A percentile compares a stretch with the other conserved stretches of the same genome.
Evolutionary conservation across 2,888 invertebrate species (phyloP).

Genomic region (Ypsolopha scabrella): DNA sequence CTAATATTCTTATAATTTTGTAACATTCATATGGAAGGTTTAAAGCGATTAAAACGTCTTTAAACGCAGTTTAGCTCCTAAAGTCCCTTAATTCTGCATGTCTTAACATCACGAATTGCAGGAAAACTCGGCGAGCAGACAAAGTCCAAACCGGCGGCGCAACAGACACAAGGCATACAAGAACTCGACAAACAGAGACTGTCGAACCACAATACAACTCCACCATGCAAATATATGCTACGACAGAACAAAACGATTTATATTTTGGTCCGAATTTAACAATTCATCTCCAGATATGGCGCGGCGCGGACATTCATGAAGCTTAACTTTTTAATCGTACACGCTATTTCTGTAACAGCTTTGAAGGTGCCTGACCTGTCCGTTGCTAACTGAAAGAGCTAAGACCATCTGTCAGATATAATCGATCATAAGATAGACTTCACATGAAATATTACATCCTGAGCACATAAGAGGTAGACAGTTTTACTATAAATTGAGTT

Average conservation of each 20-base stretch:
- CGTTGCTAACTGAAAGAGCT: conserved; percentile 14
- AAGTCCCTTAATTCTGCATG: neutral
- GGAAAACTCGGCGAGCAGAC: neutral
- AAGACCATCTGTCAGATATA: conserved; percentile 13
- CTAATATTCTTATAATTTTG: no score
- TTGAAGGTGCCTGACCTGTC: conserved; percentile 8
- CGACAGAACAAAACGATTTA: conserved; percentile 18
- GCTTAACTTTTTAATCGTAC: neutral
- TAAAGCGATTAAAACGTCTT: no score
- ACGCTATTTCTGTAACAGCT: conserved; percentile 10
- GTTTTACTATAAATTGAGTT: conserved; percentile 4
- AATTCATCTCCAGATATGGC: conserved; percentile 19
- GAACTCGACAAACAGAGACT: conserved; percentile 33
- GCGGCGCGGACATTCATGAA: conserved; percentile 3
- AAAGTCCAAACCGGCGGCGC: conserved; percentile 1
- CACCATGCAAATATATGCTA: conserved; percentile 33
- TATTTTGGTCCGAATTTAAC: conserved; percentile 4
- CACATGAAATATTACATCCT: conserved; percentile 18
- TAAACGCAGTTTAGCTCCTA: no score
- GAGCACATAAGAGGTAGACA: neutral
- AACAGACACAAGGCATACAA: conserved; percentile 43
- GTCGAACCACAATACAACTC: conserved; percentile 24
- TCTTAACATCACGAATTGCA: neutral
- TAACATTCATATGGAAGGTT: no score
- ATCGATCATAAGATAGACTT: conserved; percentile 11